Percentiles rank a stretch among this genome's conserved stretches.
phyloP scores from a whole-genome alignment of 2,888 invertebrate genomes.

The Eupithecia tripunctaria region DNA sequence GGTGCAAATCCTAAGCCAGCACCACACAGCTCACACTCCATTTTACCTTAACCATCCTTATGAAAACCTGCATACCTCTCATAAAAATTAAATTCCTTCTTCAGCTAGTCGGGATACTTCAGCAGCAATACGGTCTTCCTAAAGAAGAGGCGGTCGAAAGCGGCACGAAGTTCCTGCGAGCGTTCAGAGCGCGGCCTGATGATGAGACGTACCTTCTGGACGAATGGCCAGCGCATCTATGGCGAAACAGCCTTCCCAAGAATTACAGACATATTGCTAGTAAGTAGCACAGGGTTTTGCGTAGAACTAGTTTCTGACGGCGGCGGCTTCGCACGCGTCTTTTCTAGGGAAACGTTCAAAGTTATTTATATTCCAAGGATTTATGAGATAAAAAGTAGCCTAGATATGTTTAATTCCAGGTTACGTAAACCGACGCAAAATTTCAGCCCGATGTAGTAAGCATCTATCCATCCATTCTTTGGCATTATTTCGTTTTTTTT shows the following conservation, averaged over 20 bases:
- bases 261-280: constrained; percentile 89
- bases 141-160: constrained; percentile 86
- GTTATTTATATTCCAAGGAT: neutral
- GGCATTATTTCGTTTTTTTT: neutral
- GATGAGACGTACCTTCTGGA: constrained; percentile 89
- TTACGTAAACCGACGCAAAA: neutral
- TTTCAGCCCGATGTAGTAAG: neutral
- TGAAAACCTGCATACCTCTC: neutral
- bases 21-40: no score
- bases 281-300: constrained; percentile 61
- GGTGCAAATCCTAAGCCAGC: no score
- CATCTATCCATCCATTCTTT: neutral
- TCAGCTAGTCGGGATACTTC: constrained; percentile 80
- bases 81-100: constrained; percentile 46
- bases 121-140: constrained; percentile 87
- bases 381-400: neutral
- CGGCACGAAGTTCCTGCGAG: constrained; percentile 88
- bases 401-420: neutral
- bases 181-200: constrained; percentile 92
- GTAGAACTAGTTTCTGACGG: neutral
- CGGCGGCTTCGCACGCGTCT: neutral
- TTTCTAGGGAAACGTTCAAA: neutral
- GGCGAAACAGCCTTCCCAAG: constrained; percentile 91
- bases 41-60: neutral
- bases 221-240: constrained; percentile 90